A percentile compares a stretch with the other conserved stretches of the same genome.
Evolutionary conservation across 2,888 invertebrate genomes (phyloP).

Genomic region (Drosophila ochracea): DNA sequence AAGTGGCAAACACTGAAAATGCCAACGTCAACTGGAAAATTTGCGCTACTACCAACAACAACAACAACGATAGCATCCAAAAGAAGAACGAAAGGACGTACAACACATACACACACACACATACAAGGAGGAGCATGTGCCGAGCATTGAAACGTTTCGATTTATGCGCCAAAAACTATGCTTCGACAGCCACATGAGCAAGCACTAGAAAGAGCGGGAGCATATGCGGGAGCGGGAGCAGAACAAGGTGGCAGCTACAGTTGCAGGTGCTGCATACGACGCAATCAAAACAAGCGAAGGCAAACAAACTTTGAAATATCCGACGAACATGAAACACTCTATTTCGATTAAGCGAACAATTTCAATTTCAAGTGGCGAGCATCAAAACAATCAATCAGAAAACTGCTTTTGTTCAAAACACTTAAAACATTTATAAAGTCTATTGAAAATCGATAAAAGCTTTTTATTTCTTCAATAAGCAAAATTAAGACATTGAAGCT

Average conservation of each 20-base stretch:
- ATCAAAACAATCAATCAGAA: background rate
- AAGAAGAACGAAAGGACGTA: conserved; percentile 5
- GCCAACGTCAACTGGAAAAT: conserved; percentile 84
- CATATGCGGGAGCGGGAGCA: conserved; percentile 6
- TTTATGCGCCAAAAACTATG: conserved; percentile 84
- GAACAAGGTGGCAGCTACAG: conserved; percentile 28
- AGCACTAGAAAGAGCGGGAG: conserved; percentile 47
- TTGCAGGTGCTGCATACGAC: conserved; percentile 71
- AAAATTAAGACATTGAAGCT: background rate
- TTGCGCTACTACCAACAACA: conserved; percentile 69
- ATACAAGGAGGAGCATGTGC: conserved; percentile 46
- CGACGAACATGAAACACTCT: conserved; percentile 53
- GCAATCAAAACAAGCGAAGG: conserved; percentile 72
- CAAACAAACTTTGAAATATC: conserved; percentile 8
- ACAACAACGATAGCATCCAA: conserved; percentile 7
- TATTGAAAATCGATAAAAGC: background rate
- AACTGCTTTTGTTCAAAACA: background rate
- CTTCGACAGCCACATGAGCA: conserved; percentile 82
- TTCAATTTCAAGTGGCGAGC: background rate
- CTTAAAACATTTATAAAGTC: background rate
- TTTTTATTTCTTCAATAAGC: background rate
- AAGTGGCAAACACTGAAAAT: conserved; percentile 84
- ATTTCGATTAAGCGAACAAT: background rate
- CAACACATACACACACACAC: conserved; percentile 19
- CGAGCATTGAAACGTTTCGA: conserved; percentile 78